Conservation (phyloP, 1,140 invertebrate species). For the Capitella teleta region DNA sequence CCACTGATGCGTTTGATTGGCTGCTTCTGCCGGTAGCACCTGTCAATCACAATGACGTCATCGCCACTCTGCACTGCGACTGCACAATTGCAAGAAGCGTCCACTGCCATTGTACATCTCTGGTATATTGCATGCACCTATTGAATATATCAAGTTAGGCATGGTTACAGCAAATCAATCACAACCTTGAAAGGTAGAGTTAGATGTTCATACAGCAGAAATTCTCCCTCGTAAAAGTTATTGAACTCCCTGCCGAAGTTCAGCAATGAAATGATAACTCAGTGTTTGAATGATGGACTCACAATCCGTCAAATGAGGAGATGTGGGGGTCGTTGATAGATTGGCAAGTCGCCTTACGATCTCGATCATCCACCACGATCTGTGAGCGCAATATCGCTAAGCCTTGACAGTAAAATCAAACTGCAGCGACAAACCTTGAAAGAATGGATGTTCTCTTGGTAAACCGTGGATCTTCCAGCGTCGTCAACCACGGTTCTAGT, state of each 20-base stretch:
- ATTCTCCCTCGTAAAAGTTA: conserved; percentile 33
- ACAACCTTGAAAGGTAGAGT: conserved; percentile 13
- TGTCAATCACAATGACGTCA: conserved; percentile 14
- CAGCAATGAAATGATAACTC: not conserved
- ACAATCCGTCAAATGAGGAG: conserved; percentile 22
- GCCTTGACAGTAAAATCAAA: not conserved
- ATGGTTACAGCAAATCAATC: too few relatives aligned
- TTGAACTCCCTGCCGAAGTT: conserved; percentile 23
- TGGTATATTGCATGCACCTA: conserved; percentile 13
- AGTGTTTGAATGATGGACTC: not conserved
- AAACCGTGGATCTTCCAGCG: not conserved
- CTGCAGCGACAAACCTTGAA: not conserved
- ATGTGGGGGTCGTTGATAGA: conserved; percentile 28
- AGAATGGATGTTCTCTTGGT: not conserved
- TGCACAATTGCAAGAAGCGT: conserved; percentile 15
- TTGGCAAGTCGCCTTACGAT: conserved; percentile 21
- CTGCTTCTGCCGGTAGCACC: conserved; percentile 1
- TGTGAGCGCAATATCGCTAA: conserved; percentile 4
- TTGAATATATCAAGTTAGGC: too few relatives aligned
- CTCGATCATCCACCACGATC: conserved; percentile 24
- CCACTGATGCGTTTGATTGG: not conserved
- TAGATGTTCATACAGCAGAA: conserved; percentile 29
- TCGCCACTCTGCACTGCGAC: conserved; percentile 14
- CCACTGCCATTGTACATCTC: not conserved
- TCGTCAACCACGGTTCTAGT: not conserved